These are phyloP conservation scores for Dasypogon diadema DNA, from an alignment of 2,888 invertebrate genomes.

Conservation along the genomic window DNA sequence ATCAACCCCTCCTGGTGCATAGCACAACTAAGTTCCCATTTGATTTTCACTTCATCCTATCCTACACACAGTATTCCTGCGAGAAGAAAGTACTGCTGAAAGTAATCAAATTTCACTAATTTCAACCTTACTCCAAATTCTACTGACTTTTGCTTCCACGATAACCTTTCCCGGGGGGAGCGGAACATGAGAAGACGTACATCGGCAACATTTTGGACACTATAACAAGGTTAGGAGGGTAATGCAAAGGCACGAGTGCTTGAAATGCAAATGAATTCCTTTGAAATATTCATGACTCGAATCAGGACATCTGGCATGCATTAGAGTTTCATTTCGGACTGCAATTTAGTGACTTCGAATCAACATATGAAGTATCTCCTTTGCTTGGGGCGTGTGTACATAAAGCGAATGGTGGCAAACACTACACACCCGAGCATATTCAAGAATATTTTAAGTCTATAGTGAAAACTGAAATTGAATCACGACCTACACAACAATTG, in stretches of 20 bases:
- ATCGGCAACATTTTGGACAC: conserved; percentile 11
- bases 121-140: conserved; percentile 18
- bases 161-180: not conserved
- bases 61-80: too few species aligned
- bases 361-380: conserved; percentile 11
- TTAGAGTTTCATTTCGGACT: conserved; percentile 35
- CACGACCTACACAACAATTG: too few species aligned
- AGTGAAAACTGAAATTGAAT: conserved; percentile 35
- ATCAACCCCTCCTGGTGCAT: too few species aligned
- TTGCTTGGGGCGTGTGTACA: conserved; percentile 3
- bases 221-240: conserved; percentile 28
- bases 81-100: not conserved
- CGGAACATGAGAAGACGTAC: conserved; percentile 27
- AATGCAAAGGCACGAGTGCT: conserved; percentile 15
- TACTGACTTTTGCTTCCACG: conserved; percentile 1
- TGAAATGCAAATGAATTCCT: conserved; percentile 39
- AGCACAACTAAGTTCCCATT: too few species aligned
- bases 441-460: conserved; percentile 1
- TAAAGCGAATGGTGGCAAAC: not conserved
- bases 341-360: conserved; percentile 28
- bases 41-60: too few species aligned
- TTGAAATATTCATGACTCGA: conserved; percentile 34
- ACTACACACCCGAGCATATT: conserved; percentile 6
- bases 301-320: conserved; percentile 39
- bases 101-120: conserved; percentile 20